Evolutionary conservation across 2,113 vertebrate species (phyloP), one percentile per base, ranked within the genome.

Genomic region (Aphelocoma coerulescens): DNA sequence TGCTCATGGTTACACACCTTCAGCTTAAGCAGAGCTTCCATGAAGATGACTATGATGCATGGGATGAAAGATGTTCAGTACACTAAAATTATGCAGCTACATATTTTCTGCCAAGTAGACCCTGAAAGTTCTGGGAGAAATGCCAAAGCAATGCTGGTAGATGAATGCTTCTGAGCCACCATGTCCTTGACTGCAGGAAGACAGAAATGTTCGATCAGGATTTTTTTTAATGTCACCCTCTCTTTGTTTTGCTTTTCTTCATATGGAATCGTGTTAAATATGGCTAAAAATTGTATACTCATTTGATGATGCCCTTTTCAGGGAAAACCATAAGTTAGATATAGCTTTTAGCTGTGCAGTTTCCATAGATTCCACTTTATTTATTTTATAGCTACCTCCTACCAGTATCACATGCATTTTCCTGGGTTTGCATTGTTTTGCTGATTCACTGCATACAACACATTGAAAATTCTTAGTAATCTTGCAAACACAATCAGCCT

Each of bases 71-170:
- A 87, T 61, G 35, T 57, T 82, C 66, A 79, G 41, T 49, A 62
- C 49, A 65, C 54, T 82, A 46, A 95, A 95, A 92, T 95, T 91
- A 79, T 87, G 89, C 84, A 82, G 84, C 58, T 68, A 65, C 18
- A 11, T 85, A 85, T 89, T 92, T 95, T 95, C 77, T 95, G 91
- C 66, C 77, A 89, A 92, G 74, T 13, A 5, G 74, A 92, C 74
- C 85, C 78, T 90, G 78, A 57, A 90, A 79, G 54, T 85, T 95
- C 96, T 96, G 96, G 96, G 94, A 97, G 80, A 66, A 89, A 76
- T 92, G 94, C 96, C 96, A 95, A 48, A 61, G 12, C 11, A 16
- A 57, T 79, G 84, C 69, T 82, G 66, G 39, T 85, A 79, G 91
- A 81, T 91, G 16, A 83, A 91, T 80, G 17, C 43, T 89, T 91